Base-by-base conservation (phyloP, 2,888 invertebrate genomes). In the Cataglyphis albicans region DNA sequence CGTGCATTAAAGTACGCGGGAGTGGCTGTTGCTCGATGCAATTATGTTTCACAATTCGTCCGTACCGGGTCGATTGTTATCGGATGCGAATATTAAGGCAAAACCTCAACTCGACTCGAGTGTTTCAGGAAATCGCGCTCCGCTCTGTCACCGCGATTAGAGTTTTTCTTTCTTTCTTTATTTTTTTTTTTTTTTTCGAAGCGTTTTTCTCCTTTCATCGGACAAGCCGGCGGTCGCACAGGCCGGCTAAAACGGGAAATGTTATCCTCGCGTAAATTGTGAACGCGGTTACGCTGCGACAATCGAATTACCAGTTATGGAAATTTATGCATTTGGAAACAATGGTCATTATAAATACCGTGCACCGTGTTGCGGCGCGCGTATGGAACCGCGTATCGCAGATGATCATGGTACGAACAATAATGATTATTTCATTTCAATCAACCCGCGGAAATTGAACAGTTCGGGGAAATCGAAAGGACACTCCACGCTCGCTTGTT, bases 401-500 rank as follows among this genome's bases (percentile, higher is more conserved):
- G 75, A 73, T 83, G 73, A 64, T 74, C 72, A 73, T 59, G 74
- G 57, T 65, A 38, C 76, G 63, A 81, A 86, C 82, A 84, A 84
- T 85, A 88, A 89, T 89, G 84, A 88, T 88, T 88, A 87, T 89
- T 84, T 85, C 87, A 83, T 85, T 88, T 88, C 86, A 81, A 75
- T 80, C 78, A 80, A 80, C 59, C 25, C 12, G 63, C 61, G 74
- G 83, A 87, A 88, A 88, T 88, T 88, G 85, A 86, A 88, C 78
- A 70, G 70, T 78, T 78, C 78, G 59, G 78, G 70, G 12, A 44
- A 59, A 35, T 25, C 44, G 78, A 80, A 70, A 48, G 70, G 70
- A 59, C 59, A 59, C 18, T 59, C 78, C 57, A 6, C 35, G 44
- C 12, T 21, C 38, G 65, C 52, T 75, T 64, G 75, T 75, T 75